Base-by-base conservation (phyloP, 2,797 vertebrate genomes). In the Lateolabrax maculatus region DNA sequence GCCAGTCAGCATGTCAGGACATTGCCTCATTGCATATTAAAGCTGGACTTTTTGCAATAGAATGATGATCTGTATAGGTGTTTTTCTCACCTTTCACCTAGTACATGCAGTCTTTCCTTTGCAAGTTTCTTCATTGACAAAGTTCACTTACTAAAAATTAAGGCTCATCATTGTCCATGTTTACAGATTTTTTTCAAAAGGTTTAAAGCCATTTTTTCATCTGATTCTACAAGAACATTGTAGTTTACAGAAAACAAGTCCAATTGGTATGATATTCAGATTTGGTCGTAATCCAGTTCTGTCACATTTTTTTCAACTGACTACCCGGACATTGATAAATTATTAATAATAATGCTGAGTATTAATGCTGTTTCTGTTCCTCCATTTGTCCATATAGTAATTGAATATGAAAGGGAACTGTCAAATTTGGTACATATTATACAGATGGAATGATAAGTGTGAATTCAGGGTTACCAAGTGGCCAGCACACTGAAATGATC, bases 1-100 rank as follows among this genome's bases (percentile, higher is more conserved):
- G 64, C 76, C 77, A 75, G 65, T 43, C 53, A 83, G 85, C 87
- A 27, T 89, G 91, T 86, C 41, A 71, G 62, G 75, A 80, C 92
- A 75, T 62, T 67, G 27, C 29, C 85, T 80, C 19, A 7, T 80
- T 87, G 76, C 61, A 75, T 89, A 82, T 89, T 72, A 57, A 85
- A 80, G 64, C 18, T 70, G 31, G 55, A 79, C 82, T 77, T 69
- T 80, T 64, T 63, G 21, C 23, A 58, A 21, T 36, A 57, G 31
- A 72, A 44, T 25, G 8, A 66, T 75, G 0, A 67, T 71, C 31
- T 55, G 49, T 34, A 10, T 3, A 16, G 13, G 36, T 70, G 52
- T n/a, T 51, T 60, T 48, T 75, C 2, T 78, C 55, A 11, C 34
- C n/a, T 77, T 67, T 63, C 25, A 49, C 21, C 13, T 21, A 2